Percentiles rank a stretch among this genome's conserved stretches.
Conservation (phyloP, 1,140 invertebrate species). For the Drosophila arawakana region DNA sequence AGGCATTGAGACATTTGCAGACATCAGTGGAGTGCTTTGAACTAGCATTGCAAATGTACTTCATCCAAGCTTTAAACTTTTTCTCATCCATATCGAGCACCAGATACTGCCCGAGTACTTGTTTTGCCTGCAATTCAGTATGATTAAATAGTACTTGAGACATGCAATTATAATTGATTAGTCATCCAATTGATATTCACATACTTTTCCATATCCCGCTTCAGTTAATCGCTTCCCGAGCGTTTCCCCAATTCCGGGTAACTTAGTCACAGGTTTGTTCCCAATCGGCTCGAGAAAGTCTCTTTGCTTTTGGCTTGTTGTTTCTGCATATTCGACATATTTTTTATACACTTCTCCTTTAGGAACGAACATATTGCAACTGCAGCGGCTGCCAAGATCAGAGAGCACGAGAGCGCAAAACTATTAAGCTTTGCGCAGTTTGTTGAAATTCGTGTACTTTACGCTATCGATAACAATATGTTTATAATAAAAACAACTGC, state of each 20-base stretch:
- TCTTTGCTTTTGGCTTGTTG: not conserved
- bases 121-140: not conserved
- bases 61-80: not conserved
- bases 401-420: no score
- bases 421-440: no score
- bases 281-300: slow-evolving; percentile 3
- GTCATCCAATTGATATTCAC: not conserved
- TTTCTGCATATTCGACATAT: not conserved
- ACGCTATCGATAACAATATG: no score
- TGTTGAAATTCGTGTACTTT: no score
- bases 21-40: slow-evolving; percentile 1
- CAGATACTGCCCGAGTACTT: not conserved
- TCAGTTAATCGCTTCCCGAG: not conserved
- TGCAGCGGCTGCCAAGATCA: no score
- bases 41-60: not conserved
- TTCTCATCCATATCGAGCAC: not conserved
- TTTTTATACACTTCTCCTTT: no score
- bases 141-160: not conserved
- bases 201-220: not conserved
- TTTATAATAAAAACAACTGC: no score
- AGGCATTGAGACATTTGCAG: not conserved
- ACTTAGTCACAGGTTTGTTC: not conserved
- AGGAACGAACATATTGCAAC: no score
- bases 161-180: not conserved
- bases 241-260: not conserved